Base-by-base conservation (phyloP, 2,113 vertebrate species). In the Phyllostomus hastatus region DNA sequence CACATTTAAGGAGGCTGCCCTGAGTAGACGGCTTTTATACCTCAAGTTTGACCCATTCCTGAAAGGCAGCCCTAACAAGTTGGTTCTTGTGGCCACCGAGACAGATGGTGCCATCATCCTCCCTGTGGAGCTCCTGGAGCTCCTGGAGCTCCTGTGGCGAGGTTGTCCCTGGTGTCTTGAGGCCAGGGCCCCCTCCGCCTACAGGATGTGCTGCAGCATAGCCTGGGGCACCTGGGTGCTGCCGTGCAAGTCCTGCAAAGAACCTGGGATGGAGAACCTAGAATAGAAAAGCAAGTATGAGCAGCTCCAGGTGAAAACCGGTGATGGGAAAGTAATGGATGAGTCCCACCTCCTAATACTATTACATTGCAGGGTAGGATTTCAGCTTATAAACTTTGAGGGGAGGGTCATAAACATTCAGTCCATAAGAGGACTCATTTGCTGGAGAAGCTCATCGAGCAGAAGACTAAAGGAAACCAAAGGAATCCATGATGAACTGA, bases 41-140 rank as follows among this genome's bases (percentile, higher is more conserved):
- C 97, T 99, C 96, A 99, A 99, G 97, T 99, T 99, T 98, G 99
- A 99, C 95, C 99, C 99, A 8, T 97, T 99, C 26, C 89, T 99
- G 88, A 99, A 98, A 96, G 99, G 99, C 38, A 99, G 99, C 72
- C 99, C 99, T 0, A 98, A 98, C 92, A 99, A 98, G 93, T 86
- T 52, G 1, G 0, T 92, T 66, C 85, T 31, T 52, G 82, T 75
- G 43, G 81, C 81, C 1, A 0, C 17, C 67, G 97, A 95, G 64
- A 93, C 14, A 12, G 97, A 97, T 66, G 98, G 98, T 79, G 31
- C 69, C 84, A 85, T 48, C 92, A 76, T 9, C 41, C 92, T 50
- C 84, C 89, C 38, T 90, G 67, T 69, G 72, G 95, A 35, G 88
- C 97, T 10, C 75, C 97, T 24, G 72, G 95, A 35, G 88, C 97